Base-by-base conservation (phyloP, 1,140 invertebrate species). In the Nebria ingens region DNA sequence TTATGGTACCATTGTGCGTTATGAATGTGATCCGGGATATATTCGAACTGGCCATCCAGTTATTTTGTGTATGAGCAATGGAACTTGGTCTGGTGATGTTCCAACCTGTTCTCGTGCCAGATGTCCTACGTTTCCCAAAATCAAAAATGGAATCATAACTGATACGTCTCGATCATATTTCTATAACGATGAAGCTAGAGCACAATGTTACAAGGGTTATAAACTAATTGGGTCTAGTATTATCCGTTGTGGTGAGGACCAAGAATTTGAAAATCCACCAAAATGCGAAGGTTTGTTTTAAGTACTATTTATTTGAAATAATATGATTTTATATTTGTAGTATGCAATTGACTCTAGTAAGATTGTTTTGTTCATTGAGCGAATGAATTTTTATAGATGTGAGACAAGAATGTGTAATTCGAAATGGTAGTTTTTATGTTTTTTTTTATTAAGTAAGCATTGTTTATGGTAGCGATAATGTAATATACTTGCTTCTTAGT, bases 21-120 rank as follows among this genome's bases (percentile, higher is more conserved):
- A 93, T 70, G 88, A 94, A 69, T 98, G 96, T 69, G 89, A 94
- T 63, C 83, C 91, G 6, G 96, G 96, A 0, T 98, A 95, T 66
- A 81, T 89, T 25, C 77, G 93, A 60, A 84, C 79, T 57, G 94
- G 94, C 22, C 83, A 89, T 67, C 91, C 91, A 21, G 91, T 93
- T 2, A 83, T 98, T 34, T 79, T 95, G 15, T 98, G 96, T 69
- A 93, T 92, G 86, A 91, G 90, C 63, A 93, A 97, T 68, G 95
- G 95, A 20, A 93, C 91, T 4, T 98, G 96, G 96, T 95, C 92
- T 38, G 88, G 89, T 51, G 80, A 86, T 56, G 89, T 94, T 13
- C 94, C 95, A 13, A 82, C 80, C 2, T 98, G 95, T 71, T 81
- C 88, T 55, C 82, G 91, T 61, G 85, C 89, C 11, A 73, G 83